Base-by-base conservation (phyloP, 2,888 invertebrate genomes). In the Andricus quercusramuli region DNA sequence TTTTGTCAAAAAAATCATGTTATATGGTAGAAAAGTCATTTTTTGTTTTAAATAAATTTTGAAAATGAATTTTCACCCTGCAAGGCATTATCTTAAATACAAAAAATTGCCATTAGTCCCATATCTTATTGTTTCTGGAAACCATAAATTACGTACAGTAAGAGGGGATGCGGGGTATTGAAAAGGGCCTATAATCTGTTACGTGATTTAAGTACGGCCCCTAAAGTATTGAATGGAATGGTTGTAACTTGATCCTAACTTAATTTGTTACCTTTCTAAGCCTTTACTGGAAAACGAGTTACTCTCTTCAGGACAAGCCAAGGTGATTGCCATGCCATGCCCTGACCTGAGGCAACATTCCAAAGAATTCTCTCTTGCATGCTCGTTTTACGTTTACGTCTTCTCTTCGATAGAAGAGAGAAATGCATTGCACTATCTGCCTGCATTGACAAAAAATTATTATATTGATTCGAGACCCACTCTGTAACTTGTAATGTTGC, bases 301-400 rank as follows among this genome's bases (percentile, higher is more conserved):
- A 74, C 56, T 74, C 56, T 74, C 74, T 56, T 74, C 74, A 74
- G 32, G 70, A 74, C 74, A 74, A 74, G 74, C 51, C 74, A 74
- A 74, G 74, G 74, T 74, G 74, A 74, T 74, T 74, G 70, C 51
- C 51, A 47, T 70, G 70, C 70, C 51, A 29, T 74, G 74, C 74
- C 74, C 74, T 74, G 74, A 74, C 74, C 74, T 74, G 74, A 32
- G 74, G 74, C 74, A 74, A 74, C 74, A 74, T 74, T 74, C 74
- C 74, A 32, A 56, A 70, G 51, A 56, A 74, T 56, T 74, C 74
- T 74, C 66, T 37, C 37, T 8, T 9, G 37, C 41, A 67, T 67
- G 41, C 66, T 67, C 66, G 37, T n/a, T 37, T 68, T 22, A 44
- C 47, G 47, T 37, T 68, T 22, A 44, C 47, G 47, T 68, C 67